These are phyloP conservation scores for Diprion similis DNA, from an alignment of 1,140 invertebrate genomes.

Conservation along the genomic window DNA sequence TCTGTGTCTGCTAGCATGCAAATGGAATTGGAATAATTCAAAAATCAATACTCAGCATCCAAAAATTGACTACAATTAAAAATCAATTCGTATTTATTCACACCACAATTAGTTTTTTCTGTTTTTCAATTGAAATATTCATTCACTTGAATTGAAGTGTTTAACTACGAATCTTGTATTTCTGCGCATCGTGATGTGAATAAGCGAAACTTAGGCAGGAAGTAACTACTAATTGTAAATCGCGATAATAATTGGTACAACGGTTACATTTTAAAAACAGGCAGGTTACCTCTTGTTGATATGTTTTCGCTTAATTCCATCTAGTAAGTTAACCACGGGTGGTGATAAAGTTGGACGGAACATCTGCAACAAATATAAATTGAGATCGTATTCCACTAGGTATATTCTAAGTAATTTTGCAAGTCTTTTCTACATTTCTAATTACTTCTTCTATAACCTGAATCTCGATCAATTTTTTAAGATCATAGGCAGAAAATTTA, in stretches of 20 bases:
- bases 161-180: too few relatives aligned
- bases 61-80: background rate
- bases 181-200: too few relatives aligned
- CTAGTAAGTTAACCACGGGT: conserved; percentile 55
- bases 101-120: too few relatives aligned
- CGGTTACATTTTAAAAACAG: conserved; percentile 9
- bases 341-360: conserved; percentile 57
- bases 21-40: conserved; percentile 31
- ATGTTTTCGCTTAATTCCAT: conserved; percentile 56
- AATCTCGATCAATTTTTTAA: too few relatives aligned
- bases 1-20: conserved; percentile 50
- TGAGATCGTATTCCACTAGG: too few relatives aligned
- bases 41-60: background rate
- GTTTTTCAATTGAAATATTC: too few relatives aligned
- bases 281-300: conserved; percentile 45
- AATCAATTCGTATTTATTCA: background rate
- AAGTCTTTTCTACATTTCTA: background rate
- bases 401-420: too few relatives aligned
- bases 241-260: too few relatives aligned
- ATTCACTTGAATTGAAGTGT: too few relatives aligned
- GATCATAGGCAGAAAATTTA: too few relatives aligned
- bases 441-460: conserved; percentile 15
- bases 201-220: too few relatives aligned
- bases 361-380: conserved; percentile 41
- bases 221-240: too few relatives aligned